Evolutionary conservation across 2,797 vertebrate species (phyloP), one percentile per base, ranked within the genome.

Genomic region (Mergus octosetaceus): DNA sequence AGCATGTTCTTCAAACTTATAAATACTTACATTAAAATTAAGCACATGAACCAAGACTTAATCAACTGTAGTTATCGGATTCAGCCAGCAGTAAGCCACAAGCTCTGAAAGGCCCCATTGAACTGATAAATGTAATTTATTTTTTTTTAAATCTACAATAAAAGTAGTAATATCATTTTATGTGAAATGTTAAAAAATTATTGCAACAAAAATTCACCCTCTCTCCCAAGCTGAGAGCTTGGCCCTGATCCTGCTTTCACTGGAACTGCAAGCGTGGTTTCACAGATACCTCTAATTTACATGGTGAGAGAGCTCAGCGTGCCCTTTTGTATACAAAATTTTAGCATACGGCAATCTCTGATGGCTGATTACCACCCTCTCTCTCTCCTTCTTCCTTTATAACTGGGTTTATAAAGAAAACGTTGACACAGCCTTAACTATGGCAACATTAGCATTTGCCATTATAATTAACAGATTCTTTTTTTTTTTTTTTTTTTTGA

Each of bases 401-500:
- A 87, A 76, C 87, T 70, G 43, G 49, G 58, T 79, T 93, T 95
- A 41, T 94, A 96, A 95, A 89, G 90, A 95, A 96, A 95, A 94
- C 25, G 3, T 96, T 92, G 94, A 87, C 85, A 68, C 61, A 88
- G 86, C 75, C 88, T 95, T 92, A 93, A 95, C 92, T 94, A 49
- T 65, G 90, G 89, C 80, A 92, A 93, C 76, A 95, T 95, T 93
- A 96, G 79, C 87, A 87, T 92, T 91, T 93, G 71, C 89, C 85
- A 75, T 94, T 94, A 91, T 91, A 95, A 96, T 97, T 95, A 96
- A 91, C 79, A 92, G 92, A 84, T 74, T 69, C 43, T 60, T 36
- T 36, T 36, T 36, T 79, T 45, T 20, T 45, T 45, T 69, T 77
- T 62, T 43, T 54, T 74, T 90, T 94, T 85, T 83, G 65, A 93